Conservation (phyloP, 2,113 vertebrate genomes). For the Ceyx margarethae region DNA sequence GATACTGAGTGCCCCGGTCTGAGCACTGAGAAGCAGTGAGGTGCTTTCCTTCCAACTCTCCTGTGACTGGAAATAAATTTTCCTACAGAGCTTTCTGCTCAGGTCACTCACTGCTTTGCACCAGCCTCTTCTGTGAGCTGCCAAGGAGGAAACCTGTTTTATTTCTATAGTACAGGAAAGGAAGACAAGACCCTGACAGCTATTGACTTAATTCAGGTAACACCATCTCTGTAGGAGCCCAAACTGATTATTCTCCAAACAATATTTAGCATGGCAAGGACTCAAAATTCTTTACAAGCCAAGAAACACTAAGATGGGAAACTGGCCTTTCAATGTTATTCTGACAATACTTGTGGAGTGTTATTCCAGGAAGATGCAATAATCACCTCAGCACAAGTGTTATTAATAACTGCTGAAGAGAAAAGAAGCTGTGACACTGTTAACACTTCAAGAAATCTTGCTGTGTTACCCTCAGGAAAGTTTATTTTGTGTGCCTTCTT, state of each 20-base stretch:
- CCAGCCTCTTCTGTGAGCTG: neutral
- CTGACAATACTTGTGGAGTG: neutral
- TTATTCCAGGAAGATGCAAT: neutral
- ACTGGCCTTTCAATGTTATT: neutral
- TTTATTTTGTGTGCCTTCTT: neutral
- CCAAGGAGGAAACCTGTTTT: neutral
- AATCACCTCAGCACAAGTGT: neutral
- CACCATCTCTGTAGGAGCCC: rapidly evolving
- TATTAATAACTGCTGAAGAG: neutral
- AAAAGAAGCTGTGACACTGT: neutral
- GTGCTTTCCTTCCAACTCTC: neutral
- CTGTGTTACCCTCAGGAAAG: neutral
- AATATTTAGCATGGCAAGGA: neutral
- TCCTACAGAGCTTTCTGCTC: neutral
- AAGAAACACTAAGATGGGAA: neutral
- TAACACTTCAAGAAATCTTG: neutral
- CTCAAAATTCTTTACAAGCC: neutral
- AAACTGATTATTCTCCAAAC: neutral
- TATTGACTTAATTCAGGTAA: neutral
- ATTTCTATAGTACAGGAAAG: neutral
- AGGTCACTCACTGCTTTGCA: neutral
- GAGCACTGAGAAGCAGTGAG: neutral
- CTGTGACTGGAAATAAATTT: neutral
- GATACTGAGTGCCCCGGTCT: neutral
- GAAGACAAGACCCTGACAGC: neutral